Percentiles rank a stretch among this genome's conserved stretches.
Evolutionary conservation across 2,113 vertebrate genomes (phyloP).

Genomic region (Corvus cornix): DNA sequence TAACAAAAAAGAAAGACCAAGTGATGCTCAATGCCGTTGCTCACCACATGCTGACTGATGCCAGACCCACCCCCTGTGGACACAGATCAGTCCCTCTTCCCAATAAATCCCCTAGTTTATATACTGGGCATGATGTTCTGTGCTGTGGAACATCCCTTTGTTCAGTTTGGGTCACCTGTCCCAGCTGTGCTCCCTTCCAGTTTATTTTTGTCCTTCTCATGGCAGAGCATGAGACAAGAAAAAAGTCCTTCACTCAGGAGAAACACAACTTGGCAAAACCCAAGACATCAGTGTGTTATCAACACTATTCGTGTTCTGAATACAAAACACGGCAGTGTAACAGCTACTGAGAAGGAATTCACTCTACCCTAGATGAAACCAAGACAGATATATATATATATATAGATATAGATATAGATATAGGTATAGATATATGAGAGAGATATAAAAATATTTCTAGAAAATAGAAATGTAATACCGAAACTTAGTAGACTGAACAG

Average conservation of each 20-base stretch:
- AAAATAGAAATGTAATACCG: background rate
- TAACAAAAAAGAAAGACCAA: background rate
- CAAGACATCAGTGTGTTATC: background rate
- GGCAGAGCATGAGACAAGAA: background rate
- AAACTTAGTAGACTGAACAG: background rate
- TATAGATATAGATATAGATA: no score
- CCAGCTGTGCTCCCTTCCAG: background rate
- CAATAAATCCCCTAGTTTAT: background rate
- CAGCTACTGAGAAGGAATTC: background rate
- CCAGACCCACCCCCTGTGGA: accelerated
- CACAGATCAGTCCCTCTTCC: background rate
- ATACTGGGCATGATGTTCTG: background rate
- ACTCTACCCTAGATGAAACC: background rate
- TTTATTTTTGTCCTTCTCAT: background rate
- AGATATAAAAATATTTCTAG: no score
- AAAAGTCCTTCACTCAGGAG: background rate
- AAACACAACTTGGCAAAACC: background rate
- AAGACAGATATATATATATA: background rate
- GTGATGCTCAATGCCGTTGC: background rate
- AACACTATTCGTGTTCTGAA: background rate
- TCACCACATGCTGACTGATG: background rate
- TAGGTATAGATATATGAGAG: background rate
- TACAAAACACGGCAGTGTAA: background rate
- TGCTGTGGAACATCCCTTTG: background rate
- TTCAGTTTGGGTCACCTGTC: background rate